These are phyloP conservation scores for Trichoplusia ni DNA, from an alignment of 1,140 invertebrate species.

Conservation along the genomic window DNA sequence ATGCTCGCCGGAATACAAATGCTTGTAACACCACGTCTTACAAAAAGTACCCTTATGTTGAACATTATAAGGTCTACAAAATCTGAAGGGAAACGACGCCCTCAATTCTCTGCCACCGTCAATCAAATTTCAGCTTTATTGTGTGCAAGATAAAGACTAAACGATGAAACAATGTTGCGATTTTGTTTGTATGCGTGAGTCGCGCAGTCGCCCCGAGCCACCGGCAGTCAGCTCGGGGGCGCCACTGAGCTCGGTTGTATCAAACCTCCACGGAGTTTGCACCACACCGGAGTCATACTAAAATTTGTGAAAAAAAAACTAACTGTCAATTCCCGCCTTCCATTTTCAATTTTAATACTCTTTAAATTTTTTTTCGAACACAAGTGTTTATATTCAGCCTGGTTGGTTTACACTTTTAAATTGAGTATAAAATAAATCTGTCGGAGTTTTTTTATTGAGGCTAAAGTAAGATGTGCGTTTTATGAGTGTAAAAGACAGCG, in stretches of 20 bases:
- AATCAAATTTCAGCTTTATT: constrained; percentile 42
- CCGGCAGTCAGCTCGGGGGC: constrained; percentile 62
- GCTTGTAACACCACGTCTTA: not conserved
- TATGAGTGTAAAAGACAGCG: constrained; percentile 47
- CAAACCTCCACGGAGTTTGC: constrained; percentile 30
- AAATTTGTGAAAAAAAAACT: constrained; percentile 40
- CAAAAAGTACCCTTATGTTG: constrained; percentile 26
- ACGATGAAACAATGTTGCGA: constrained; percentile 32
- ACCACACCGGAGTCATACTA: constrained; percentile 47
- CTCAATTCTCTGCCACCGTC: not conserved
- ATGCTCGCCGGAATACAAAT: constrained; percentile 28
- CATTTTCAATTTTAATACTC: constrained; percentile 41
- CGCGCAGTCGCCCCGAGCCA: constrained; percentile 58
- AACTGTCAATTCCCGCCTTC: constrained; percentile 64
- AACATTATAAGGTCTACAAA: constrained; percentile 2
- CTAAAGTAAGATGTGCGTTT: constrained; percentile 24
- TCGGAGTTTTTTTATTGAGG: constrained; percentile 14
- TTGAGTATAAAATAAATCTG: constrained; percentile 8
- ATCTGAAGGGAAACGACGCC: not conserved
- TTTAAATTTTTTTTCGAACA: not conserved
- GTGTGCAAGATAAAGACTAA: constrained; percentile 30
- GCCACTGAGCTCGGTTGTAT: constrained; percentile 62
- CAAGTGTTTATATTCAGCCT: not conserved
- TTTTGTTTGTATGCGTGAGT: constrained; percentile 44
- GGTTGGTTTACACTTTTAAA: constrained; percentile 11